These are phyloP conservation scores for Monodelphis domestica DNA, from an alignment of 2,797 vertebrate species.

Conservation along the genomic window DNA sequence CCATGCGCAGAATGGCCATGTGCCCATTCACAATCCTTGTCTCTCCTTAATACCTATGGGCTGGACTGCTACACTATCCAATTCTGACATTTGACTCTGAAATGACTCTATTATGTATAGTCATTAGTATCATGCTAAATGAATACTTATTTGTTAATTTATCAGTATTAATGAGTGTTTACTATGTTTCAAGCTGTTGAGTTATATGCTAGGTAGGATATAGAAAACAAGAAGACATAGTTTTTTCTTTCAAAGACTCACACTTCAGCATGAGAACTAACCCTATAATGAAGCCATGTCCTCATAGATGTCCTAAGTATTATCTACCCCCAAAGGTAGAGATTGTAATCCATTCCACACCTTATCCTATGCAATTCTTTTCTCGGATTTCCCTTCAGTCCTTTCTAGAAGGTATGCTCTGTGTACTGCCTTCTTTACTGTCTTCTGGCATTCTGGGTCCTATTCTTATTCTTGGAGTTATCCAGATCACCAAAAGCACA, in stretches of 20 bases:
- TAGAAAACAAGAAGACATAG: background rate
- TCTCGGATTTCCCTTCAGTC: too few species aligned
- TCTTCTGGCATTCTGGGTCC: too few species aligned
- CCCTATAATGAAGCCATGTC: background rate
- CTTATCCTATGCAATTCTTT: too few species aligned
- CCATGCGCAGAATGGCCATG: too few species aligned
- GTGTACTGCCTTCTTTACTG: too few species aligned
- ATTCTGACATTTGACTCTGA: constrained; percentile 22
- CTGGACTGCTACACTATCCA: too few species aligned
- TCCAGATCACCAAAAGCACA: background rate
- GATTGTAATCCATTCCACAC: background rate
- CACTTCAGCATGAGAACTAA: background rate
- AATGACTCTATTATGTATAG: background rate
- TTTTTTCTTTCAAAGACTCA: background rate
- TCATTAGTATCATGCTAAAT: background rate
- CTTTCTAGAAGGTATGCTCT: too few species aligned
- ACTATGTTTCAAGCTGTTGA: background rate
- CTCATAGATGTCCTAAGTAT: background rate
- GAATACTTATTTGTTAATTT: background rate
- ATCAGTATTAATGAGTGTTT: background rate
- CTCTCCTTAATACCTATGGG: too few species aligned
- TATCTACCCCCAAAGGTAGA: background rate
- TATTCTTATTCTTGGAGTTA: background rate
- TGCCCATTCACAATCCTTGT: too few species aligned
- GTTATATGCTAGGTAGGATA: background rate